phyloP scores from a whole-genome alignment of 2,113 vertebrate genomes.

The Rattus rattus region DNA sequence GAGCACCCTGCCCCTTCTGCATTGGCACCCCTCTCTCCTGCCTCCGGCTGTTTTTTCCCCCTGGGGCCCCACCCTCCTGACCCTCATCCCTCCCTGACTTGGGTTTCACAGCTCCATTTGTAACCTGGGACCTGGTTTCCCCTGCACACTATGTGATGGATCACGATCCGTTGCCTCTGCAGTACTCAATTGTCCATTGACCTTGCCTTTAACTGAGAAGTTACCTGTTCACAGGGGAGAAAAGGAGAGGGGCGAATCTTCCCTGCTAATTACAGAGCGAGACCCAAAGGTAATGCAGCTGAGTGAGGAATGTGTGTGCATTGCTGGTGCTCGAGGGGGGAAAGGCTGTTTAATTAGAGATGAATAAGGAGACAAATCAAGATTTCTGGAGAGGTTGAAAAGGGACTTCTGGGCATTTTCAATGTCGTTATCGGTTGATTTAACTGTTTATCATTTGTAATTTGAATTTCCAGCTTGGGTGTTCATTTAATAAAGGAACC shows the following conservation, averaged over 20 bases:
- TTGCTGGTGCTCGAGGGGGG: conserved; percentile 1
- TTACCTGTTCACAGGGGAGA: rapidly evolving
- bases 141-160: rapidly evolving
- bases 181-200: not conserved
- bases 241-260: not conserved
- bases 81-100: not conserved
- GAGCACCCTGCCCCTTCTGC: not conserved
- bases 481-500: conserved; percentile 45
- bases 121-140: not conserved
- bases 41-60: not conserved
- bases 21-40: rapidly evolving
- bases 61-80: not conserved
- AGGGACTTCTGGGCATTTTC: conserved; percentile 16
- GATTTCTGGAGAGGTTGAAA: conserved; percentile 48
- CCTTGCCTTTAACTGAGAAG: not conserved
- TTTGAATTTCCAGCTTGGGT: conserved; percentile 31
- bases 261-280: not conserved
- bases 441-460: conserved; percentile 34
- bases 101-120: not conserved
- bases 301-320: conserved; percentile 8
- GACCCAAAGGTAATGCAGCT: not conserved
- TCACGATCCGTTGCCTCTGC: not conserved
- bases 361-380: conserved; percentile 47
- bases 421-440: conserved; percentile 16
- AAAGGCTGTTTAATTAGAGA: conserved; percentile 55